Evolutionary conservation across 2,113 vertebrate species (phyloP), one percentile per base, ranked within the genome.

Genomic region (Paradisaea rubra): DNA sequence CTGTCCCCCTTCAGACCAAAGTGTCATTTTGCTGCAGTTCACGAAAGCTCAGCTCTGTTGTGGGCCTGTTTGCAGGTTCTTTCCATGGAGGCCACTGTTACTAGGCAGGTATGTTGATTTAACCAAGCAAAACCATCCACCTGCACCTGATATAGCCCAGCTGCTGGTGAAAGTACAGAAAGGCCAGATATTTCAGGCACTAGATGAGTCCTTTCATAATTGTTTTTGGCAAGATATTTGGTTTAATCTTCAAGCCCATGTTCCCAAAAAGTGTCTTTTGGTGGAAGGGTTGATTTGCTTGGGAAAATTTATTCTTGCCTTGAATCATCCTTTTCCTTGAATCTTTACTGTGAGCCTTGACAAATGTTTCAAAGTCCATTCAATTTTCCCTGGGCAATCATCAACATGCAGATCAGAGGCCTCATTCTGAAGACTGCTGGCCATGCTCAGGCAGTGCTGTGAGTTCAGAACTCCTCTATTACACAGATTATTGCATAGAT

Each of bases 41-140:
- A 77, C 0, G 0, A 65, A 53, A 60, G 37, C 49, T 77, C 0
- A 0, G 21, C 68, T 57, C 30, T 57, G 47, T 71, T 35, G 15
- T 37, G 15, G 1, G 3, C 19, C 4, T 13, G 35, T 88, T 81
- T 37, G 42, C 25, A 39, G 13, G 60, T 69, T 65, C 52, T 30
- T 68, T 72, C 59, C 18, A 0, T 13, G 23, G 27, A 71, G 45
- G 28, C 44, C 79, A 49, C 47, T 1, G 6, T 52, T 82, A 64
- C 50, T 70, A 69, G 60, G 69, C 1, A 3, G 31, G 61, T 50
- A 66, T 0, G 1, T 33, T 80, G 54, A 78, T 56, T 92, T 60
- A 81, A 57, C 37, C 49, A 79, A 79, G 69, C 49, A 87, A 81
- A 84, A 49, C 31, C 81, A 71, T 35, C 52, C 52, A 64, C 56